phyloP scores from a whole-genome alignment of 2,888 invertebrate species.

The Eueremaeus valkanovi region DNA sequence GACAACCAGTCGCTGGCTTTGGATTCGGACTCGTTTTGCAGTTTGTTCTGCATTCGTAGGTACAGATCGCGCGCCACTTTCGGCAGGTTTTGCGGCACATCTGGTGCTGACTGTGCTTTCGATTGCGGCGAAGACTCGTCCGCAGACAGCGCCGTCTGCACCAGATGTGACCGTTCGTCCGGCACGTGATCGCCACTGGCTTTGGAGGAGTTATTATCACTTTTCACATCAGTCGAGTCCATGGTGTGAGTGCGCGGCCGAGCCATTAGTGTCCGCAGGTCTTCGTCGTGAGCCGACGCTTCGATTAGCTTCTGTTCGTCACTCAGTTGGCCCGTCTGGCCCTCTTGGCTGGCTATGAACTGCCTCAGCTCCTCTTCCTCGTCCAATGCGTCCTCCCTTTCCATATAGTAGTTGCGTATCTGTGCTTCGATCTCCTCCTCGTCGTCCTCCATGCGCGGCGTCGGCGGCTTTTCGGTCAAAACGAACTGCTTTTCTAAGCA shows the following conservation, averaged over 20 bases:
- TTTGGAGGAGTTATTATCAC: neutral
- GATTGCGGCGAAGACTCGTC: neutral
- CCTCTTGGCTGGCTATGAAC: no score
- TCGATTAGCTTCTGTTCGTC: slow-evolving; percentile 38
- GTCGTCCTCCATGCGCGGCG: slow-evolving; percentile 41
- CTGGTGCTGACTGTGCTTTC: neutral
- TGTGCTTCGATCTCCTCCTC: slow-evolving; percentile 41
- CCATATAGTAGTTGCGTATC: slow-evolving; percentile 37
- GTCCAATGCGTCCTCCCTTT: neutral
- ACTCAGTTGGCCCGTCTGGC: no score
- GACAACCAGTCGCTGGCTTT: neutral
- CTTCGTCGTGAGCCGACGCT: slow-evolving; percentile 43
- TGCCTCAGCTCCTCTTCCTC: neutral
- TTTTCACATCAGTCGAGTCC: neutral
- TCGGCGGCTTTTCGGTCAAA: slow-evolving; percentile 42
- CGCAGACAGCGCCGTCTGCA: neutral
- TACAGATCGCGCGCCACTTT: slow-evolving; percentile 21
- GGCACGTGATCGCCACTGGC: neutral
- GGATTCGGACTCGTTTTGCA: neutral
- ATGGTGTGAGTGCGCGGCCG: neutral
- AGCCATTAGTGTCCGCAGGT: slow-evolving; percentile 29
- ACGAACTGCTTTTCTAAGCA: slow-evolving; percentile 45
- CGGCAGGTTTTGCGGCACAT: neutral
- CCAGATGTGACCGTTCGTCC: neutral
- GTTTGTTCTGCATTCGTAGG: slow-evolving; percentile 1